phyloP scores from a whole-genome alignment of 2,797 vertebrate genomes.

The Fistularia commersonii region DNA sequence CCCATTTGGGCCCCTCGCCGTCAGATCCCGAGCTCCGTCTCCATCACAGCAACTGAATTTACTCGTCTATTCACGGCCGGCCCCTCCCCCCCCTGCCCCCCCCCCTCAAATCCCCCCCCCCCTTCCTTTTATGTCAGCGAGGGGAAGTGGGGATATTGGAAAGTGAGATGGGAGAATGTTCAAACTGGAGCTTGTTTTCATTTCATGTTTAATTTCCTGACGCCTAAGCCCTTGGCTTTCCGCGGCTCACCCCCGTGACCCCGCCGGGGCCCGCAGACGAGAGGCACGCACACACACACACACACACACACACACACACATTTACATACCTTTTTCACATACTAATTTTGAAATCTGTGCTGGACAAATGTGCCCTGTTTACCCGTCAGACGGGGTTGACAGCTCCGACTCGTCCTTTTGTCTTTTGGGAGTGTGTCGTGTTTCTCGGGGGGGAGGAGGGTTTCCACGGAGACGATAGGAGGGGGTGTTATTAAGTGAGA shows the following conservation, averaged over 20 bases:
- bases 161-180: conserved; percentile 89
- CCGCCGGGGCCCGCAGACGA: conserved; percentile 66
- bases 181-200: conserved; percentile 93
- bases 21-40: too few species aligned
- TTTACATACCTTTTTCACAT: conserved; percentile 31
- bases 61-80: too few species aligned
- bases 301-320: conserved; percentile 37
- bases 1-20: too few species aligned
- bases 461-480: too few species aligned
- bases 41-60: too few species aligned
- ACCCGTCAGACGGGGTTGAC: too few species aligned
- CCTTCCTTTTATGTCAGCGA: conserved; percentile 68
- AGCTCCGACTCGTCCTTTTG: too few species aligned
- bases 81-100: conserved; percentile 10
- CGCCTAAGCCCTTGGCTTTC: conserved; percentile 92
- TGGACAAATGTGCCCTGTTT: conserved; percentile 30
- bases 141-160: conserved; percentile 86
- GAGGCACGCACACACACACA: conserved; percentile 49
- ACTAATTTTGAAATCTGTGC: conserved; percentile 23
- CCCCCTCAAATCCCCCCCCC: conserved; percentile 35
- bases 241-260: conserved; percentile 79
- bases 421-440: conserved; percentile 54
- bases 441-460: conserved; percentile 61
- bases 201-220: conserved; percentile 99
- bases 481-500: conserved; percentile 64